Percentiles rank a stretch among this genome's conserved stretches.
These are phyloP conservation scores for Gavia stellata DNA, from an alignment of 2,113 vertebrate genomes.

Conservation along the genomic window DNA sequence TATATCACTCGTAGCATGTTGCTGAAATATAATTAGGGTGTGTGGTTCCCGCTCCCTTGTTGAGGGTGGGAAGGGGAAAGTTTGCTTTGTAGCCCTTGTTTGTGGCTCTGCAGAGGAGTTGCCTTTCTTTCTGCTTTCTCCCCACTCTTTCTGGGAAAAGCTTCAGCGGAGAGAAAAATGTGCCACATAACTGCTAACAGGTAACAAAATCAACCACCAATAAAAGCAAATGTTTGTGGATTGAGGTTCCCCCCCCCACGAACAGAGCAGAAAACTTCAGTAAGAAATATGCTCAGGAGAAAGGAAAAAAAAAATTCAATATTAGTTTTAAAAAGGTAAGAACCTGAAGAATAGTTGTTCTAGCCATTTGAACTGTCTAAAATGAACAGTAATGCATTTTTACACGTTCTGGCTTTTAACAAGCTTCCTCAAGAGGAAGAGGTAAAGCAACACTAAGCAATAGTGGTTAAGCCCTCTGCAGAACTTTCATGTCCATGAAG, in stretches of 20 bases:
- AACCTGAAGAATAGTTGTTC: not conserved
- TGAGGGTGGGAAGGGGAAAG: not conserved
- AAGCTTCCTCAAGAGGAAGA: not conserved
- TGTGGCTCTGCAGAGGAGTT: not conserved
- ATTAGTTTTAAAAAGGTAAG: not conserved
- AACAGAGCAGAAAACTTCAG: not conserved
- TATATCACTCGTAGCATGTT: not conserved
- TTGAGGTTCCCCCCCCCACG: not conserved
- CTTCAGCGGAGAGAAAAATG: not conserved
- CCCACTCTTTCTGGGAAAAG: not conserved
- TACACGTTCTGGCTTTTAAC: not conserved
- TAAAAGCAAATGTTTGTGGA: not conserved
- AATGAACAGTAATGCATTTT: not conserved
- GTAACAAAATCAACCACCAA: not conserved
- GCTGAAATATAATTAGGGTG: constrained; percentile 4
- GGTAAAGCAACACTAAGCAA: not conserved
- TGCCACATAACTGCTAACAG: not conserved
- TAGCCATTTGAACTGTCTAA: not conserved
- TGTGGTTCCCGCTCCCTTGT: not conserved
- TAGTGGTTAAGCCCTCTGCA: not conserved
- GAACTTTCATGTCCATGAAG: not conserved
- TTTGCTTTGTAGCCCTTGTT: not conserved
- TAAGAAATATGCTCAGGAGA: not conserved
- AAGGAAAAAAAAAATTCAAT: not conserved
- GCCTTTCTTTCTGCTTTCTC: not conserved